These are phyloP conservation scores for Callithrix jacchus DNA, from an alignment of 2,113 vertebrate genomes.

Conservation along the genomic window DNA sequence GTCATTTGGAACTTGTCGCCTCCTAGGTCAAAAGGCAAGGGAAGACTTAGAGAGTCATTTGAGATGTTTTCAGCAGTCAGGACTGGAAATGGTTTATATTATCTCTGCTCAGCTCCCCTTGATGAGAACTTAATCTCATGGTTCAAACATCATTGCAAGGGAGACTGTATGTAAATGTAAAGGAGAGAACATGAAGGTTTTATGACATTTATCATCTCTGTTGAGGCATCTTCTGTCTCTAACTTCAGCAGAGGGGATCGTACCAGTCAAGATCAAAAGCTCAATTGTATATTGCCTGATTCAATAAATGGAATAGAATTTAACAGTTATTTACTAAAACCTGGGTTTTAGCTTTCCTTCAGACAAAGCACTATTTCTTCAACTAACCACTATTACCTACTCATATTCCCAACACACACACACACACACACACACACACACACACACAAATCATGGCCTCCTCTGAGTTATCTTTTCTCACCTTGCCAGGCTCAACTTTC, in stretches of 20 bases:
- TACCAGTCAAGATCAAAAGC: neutral
- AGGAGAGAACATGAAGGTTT: neutral
- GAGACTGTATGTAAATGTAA: neutral
- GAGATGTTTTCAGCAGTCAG: neutral
- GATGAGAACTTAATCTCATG: neutral
- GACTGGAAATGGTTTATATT: neutral
- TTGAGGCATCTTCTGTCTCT: neutral
- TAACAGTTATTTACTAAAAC: neutral
- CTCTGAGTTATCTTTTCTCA: neutral
- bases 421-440: neutral
- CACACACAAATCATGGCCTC: neutral
- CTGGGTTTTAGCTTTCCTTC: conserved; percentile 34
- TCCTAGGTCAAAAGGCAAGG: neutral
- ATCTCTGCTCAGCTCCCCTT: neutral
- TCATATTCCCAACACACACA: neutral
- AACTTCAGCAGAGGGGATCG: neutral
- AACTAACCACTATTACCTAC: neutral
- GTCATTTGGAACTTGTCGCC: neutral
- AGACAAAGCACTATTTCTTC: neutral
- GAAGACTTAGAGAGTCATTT: neutral
- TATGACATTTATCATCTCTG: neutral
- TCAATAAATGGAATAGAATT: conserved; percentile 12
- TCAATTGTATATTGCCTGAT: neutral
- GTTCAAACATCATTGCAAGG: neutral
- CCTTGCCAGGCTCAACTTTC: neutral